Evolutionary conservation across 2,888 invertebrate species (phyloP), one percentile per base, ranked within the genome.

Genomic region (Allolobophora icterica): DNA sequence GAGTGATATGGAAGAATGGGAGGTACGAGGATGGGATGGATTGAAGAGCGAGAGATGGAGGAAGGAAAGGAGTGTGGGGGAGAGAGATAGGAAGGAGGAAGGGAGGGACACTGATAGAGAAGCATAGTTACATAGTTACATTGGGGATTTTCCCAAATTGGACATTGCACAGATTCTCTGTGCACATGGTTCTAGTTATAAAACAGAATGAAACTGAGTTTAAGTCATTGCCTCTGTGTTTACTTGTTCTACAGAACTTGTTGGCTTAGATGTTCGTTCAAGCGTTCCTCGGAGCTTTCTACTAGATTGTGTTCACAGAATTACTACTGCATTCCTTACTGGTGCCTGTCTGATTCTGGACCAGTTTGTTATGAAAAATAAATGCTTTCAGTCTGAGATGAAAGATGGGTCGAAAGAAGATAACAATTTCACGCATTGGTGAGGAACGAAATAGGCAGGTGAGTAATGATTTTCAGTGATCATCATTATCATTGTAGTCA

Each of bases 321-420:
- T n/a, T 30, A n/a, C 71, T n/a, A 8, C 30, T 40, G n/a, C n/a
- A 42, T 35, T 38, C 5, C 45, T 34, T 34, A 17, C 52, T 89
- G n/a, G 52, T 45, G 11, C 38, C 42, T 45, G 42, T 13, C 33
- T 21, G 3, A 17, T 52, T 89, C 52, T 89, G 40, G 34, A 34
- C 45, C 34, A 52, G 52, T 45, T 42, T 58, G 58, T 58, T 90
- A 83, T 90, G 83, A 58, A 38, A 83, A 71, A n/a, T 35, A 90
- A 71, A 90, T 38, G 83, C 58, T 35, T 38, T 38, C 38, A 87
- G 87, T 24, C 19, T 87, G 87, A 38, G 87, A 34, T 24, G 87
- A 24, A 58, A 90, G 90, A 87, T 87, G 87, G 87, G 87, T 0
- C 34, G 87, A 35, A 58, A 90, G 90, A 90, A 71, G 58, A 90